phyloP scores from a whole-genome alignment of 2,797 vertebrate species.

The Ctenopoma multispine region DNA sequence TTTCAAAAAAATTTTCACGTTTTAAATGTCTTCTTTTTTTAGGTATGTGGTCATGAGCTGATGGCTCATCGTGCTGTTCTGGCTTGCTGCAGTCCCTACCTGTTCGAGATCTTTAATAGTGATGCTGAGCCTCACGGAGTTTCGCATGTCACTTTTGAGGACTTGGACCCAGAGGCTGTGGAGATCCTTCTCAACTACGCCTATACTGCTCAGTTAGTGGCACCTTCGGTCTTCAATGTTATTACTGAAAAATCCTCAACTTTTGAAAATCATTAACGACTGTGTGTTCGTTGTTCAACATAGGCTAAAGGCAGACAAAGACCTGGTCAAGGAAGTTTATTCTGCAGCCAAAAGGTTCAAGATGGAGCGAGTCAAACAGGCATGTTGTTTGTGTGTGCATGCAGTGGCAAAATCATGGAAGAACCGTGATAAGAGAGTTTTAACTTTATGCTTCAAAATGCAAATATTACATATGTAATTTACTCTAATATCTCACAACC shows the following conservation, averaged over 20 bases:
- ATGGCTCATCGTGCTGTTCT: constrained; percentile 96
- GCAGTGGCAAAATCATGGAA: neutral
- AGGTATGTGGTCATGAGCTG: constrained; percentile 98
- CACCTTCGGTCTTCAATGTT: constrained; percentile 5
- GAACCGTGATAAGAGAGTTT: neutral
- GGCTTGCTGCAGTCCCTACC: constrained; percentile 98
- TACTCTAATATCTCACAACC: neutral
- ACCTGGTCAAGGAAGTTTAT: constrained; percentile 97
- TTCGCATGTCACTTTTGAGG: constrained; percentile 97
- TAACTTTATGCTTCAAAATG: neutral
- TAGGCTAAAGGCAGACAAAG: constrained; percentile 97
- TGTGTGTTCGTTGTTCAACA: neutral
- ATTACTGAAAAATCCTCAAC: neutral
- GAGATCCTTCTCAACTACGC: constrained; percentile 98
- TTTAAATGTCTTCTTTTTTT: constrained; percentile 2
- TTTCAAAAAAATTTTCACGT: too few relatives aligned
- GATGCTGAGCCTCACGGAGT: constrained; percentile 93
- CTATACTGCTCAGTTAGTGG: constrained; percentile 97
- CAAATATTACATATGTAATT: neutral
- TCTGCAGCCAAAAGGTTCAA: constrained; percentile 97
- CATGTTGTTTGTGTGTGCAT: constrained; percentile 49
- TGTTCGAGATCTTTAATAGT: constrained; percentile 99
- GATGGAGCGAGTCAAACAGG: constrained; percentile 99
- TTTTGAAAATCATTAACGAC: constrained; percentile 52
- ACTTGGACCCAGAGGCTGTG: constrained; percentile 96